Percentiles rank a stretch among this genome's conserved stretches.
These are phyloP conservation scores for Temnothorax curvispinosus DNA, from an alignment of 1,140 invertebrate species.

Conservation along the genomic window DNA sequence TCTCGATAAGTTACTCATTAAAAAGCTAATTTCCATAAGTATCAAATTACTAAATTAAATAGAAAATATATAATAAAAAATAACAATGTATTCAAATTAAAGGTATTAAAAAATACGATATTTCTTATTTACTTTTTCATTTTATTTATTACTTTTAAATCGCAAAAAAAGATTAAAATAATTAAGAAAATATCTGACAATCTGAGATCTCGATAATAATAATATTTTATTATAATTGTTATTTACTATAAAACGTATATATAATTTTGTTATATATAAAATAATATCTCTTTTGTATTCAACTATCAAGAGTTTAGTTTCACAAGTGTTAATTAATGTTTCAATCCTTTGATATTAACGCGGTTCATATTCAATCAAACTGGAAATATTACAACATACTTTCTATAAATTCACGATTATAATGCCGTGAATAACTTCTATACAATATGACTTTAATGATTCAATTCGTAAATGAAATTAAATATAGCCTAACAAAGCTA, in stretches of 20 bases:
- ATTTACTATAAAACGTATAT: neutral
- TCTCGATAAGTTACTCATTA: neutral
- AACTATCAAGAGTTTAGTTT: neutral
- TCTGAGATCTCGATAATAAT: neutral
- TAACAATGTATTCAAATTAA: neutral
- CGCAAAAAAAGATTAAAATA: neutral
- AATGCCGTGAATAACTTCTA: conserved; percentile 23
- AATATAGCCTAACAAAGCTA: conserved; percentile 16
- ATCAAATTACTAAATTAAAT: conserved; percentile 10
- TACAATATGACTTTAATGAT: conserved; percentile 3
- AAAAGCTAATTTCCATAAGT: neutral
- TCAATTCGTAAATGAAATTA: conserved; percentile 37
- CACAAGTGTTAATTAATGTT: conserved; percentile 10
- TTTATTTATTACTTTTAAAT: neutral
- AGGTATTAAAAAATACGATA: neutral
- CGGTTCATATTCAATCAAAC: neutral
- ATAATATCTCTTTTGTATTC: neutral
- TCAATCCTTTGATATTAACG: conserved; percentile 3
- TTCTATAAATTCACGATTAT: neutral
- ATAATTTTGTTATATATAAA: neutral
- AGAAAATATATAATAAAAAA: neutral
- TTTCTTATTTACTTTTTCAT: neutral
- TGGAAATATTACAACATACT: conserved; percentile 13
- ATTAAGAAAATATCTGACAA: neutral
- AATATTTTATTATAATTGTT: neutral